Conservation (phyloP, 2,113 vertebrate species). For the Melanerpes formicivorus region DNA sequence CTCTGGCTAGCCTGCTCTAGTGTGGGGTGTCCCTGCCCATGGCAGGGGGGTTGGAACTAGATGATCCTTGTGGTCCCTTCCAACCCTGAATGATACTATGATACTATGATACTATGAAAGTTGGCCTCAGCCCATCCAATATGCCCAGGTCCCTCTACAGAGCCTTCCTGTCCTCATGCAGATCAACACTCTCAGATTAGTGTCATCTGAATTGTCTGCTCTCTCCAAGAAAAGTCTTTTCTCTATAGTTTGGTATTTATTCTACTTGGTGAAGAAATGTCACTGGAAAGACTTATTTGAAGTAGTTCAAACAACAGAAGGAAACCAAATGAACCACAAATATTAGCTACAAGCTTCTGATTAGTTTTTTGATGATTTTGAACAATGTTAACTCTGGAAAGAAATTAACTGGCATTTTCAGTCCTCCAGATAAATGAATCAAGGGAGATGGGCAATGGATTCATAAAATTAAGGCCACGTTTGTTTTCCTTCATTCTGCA, state of each 20-base stretch:
- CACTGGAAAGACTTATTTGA: constrained; percentile 45
- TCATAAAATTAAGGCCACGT: constrained; percentile 40
- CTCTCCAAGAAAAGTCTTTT: constrained; percentile 12
- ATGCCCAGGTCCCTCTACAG: no score
- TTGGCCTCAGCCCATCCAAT: no score
- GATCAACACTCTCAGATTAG: no score
- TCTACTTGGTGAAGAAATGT: constrained; percentile 48
- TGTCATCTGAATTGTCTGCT: background rate
- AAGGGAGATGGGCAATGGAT: constrained; percentile 31
- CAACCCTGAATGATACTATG: no score
- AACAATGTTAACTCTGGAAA: constrained; percentile 43
- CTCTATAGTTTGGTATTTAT: constrained; percentile 37
- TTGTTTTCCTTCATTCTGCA: constrained; percentile 46
- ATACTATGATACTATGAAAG: no score
- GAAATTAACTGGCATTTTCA: constrained; percentile 55
- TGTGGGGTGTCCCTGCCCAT: no score
- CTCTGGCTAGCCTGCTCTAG: no score
- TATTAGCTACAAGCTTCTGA: constrained; percentile 63
- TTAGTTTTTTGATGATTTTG: constrained; percentile 52
- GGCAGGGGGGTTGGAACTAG: no score
- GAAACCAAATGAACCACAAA: constrained; percentile 49
- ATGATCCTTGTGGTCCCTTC: no score
- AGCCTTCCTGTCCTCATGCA: no score
- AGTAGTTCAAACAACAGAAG: constrained; percentile 52
- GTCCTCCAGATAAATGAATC: constrained; percentile 35